These are phyloP conservation scores for Paracanthobrama guichenoti DNA, from an alignment of 2,113 vertebrate species.

Conservation along the genomic window DNA sequence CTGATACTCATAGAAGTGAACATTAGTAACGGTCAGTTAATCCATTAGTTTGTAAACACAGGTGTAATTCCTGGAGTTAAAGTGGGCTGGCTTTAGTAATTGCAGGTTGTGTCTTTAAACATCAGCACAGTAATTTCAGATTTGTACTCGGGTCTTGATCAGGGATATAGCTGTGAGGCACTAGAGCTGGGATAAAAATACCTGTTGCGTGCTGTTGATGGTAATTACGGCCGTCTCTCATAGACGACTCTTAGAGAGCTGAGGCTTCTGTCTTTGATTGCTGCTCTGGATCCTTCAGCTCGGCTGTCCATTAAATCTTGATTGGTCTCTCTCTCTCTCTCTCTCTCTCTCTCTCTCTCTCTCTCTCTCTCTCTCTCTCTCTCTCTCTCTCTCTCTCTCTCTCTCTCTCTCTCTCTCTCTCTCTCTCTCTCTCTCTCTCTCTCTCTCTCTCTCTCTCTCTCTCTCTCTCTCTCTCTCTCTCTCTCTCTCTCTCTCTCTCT, in stretches of 20 bases:
- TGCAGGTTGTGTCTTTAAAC: not conserved
- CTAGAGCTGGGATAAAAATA: constrained; percentile 59
- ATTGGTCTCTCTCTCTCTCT: constrained; percentile 62
- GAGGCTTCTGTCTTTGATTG: constrained; percentile 75
- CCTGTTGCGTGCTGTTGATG: constrained; percentile 68
- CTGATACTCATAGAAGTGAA: not conserved
- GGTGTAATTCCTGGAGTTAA: not conserved
- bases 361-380: too few species aligned
- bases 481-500: not conserved
- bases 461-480: too few species aligned
- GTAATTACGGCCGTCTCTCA: constrained; percentile 51
- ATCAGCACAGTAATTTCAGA: constrained; percentile 27
- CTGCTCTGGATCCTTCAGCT: constrained; percentile 73
- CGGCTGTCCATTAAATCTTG: constrained; percentile 77
- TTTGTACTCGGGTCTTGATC: constrained; percentile 13
- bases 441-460: too few species aligned
- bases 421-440: not conserved
- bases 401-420: not conserved
- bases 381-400: constrained; percentile 6
- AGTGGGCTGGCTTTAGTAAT: constrained; percentile 1
- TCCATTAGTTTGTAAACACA: not conserved
- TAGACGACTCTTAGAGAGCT: constrained; percentile 56
- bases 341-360: constrained; percentile 6
- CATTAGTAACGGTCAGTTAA: not conserved
- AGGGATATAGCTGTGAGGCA: constrained; percentile 25